These are phyloP conservation scores for Probosciger aterrimus DNA, from an alignment of 2,113 vertebrate genomes.

Conservation along the genomic window DNA sequence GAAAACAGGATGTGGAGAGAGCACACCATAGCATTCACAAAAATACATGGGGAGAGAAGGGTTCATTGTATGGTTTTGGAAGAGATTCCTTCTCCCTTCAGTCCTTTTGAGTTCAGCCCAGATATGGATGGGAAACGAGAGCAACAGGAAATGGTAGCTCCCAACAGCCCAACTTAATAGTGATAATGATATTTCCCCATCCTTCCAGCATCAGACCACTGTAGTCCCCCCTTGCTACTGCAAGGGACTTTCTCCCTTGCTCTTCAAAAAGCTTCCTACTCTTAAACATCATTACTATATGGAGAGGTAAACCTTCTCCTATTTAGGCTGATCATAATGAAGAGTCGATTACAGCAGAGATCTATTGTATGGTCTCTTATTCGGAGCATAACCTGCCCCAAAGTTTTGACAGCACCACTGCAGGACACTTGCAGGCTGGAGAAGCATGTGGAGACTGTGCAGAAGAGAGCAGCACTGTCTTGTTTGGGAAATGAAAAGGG, in stretches of 20 bases:
- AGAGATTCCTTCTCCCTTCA: neutral
- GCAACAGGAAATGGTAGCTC: neutral
- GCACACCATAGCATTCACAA: rapidly evolving
- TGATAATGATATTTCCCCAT: neutral
- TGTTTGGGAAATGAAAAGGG: neutral
- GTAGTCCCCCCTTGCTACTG: neutral
- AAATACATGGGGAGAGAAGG: neutral
- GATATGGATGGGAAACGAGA: neutral
- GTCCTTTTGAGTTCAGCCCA: neutral
- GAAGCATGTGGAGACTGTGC: neutral
- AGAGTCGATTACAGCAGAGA: neutral
- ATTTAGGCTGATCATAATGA: neutral
- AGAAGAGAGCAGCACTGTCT: neutral
- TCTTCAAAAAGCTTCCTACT: neutral
- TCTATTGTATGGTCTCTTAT: neutral
- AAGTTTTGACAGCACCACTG: neutral
- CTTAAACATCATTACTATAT: rapidly evolving
- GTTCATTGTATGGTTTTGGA: neutral
- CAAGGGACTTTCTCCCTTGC: rapidly evolving
- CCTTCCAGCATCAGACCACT: neutral
- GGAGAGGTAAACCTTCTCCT: neutral
- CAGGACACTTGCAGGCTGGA: neutral
- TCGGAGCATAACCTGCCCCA: neutral
- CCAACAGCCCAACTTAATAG: rapidly evolving
- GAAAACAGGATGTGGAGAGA: neutral